Base-by-base conservation (phyloP, 92 coral and sea anemone species). In the Heliopora coerulea region DNA sequence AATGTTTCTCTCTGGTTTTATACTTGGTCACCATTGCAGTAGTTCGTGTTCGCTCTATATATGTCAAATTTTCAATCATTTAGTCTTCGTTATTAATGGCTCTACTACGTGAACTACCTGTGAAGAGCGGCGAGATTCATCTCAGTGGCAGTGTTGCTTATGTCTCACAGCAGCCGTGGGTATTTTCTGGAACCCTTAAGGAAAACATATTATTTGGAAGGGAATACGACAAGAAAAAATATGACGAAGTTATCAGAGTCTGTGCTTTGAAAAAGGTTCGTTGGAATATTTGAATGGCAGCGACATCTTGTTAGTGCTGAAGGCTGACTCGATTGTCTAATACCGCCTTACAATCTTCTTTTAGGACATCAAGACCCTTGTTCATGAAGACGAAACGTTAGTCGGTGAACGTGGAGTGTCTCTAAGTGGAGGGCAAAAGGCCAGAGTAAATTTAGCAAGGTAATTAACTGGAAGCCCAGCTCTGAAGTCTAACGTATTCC, bases 201-300 rank as follows among this genome's bases (percentile, higher is more conserved):
- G 92, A 92, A 62, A 92, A 92, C 74, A 89, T 92, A 62, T 78
- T 92, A 48, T 92, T 92, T 79, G 96, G 97, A 44, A 91, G 87
- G 70, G 66, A 69, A 25, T 82, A 65, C 59, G 84, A 79, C 25
- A 84, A 79, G 21, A 74, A 83, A 44, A 80, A 89, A 64, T 92
- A 92, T 54, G 68, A 62, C 10, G 81, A 83, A 26, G 93, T 92
- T 27, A 74, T 92, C 44, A 73, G 80, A 42, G 96, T 91, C 41
- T 92, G 97, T 65, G 91, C 91, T 0, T 66, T 92, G 75, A 92
- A 89, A 59, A 86, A 83, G 96, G 97, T 92, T 52, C 32, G 77
- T 46, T 0, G 11, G n/a, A n/a, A n/a, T n/a, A n/a, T n/a, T n/a
- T 61, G 62, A 39, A 65, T 27, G 1, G 18, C 23, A 40, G 11